Evolutionary conservation across 23 tunicate genomes (phyloP).

Genomic region (Halocynthia aurantium): DNA sequence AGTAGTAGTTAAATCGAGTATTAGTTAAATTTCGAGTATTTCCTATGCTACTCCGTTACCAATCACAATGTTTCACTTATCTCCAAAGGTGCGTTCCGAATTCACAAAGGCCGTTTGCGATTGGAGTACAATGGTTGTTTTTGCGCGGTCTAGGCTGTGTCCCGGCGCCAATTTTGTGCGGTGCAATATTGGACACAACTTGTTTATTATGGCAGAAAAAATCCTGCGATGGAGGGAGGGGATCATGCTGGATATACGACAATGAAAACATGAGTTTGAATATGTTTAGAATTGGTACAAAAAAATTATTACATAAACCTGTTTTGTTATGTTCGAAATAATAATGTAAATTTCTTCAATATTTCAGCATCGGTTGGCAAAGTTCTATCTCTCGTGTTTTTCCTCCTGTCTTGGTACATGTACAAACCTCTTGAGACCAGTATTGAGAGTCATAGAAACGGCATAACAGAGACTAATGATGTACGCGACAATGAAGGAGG

Average conservation of each 20-base stretch:
- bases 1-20: no score
- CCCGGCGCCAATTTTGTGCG: constrained; percentile 61
- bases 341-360: neutral
- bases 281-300: constrained; percentile 29
- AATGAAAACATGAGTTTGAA: constrained; percentile 21
- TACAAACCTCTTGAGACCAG: constrained; percentile 37
- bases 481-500: no score
- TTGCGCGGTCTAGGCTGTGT: constrained; percentile 49
- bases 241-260: constrained; percentile 59
- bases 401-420: constrained; percentile 17
- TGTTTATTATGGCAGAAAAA: constrained; percentile 51
- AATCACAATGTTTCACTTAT: no score
- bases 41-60: neutral
- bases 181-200: constrained; percentile 33
- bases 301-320: no score
- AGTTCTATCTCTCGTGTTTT: constrained; percentile 22
- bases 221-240: constrained; percentile 26
- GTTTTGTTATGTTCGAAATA: neutral
- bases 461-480: no score
- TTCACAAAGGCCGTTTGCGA: constrained; percentile 36
- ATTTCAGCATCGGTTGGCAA: constrained; percentile 29
- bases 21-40: neutral
- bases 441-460: no score
- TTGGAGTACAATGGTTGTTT: constrained; percentile 52
- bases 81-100: constrained; percentile 47